Conservation (phyloP, 2,113 vertebrate species). For the Leucopsar rothschildi region DNA sequence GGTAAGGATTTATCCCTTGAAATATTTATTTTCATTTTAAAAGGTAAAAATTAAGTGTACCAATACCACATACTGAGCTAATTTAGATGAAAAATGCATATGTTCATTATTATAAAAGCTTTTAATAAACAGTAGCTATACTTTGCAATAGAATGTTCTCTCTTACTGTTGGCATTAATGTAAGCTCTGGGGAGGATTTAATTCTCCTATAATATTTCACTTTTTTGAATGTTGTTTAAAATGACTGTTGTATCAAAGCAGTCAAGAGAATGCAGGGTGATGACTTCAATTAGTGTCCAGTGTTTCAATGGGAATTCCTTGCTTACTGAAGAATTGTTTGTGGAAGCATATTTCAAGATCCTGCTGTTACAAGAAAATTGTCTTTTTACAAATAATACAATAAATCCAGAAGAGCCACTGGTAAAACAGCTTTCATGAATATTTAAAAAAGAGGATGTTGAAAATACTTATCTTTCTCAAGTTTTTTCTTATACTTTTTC, state of each 20-base stretch:
- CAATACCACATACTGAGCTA: not conserved
- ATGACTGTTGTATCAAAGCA: not conserved
- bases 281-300: not conserved
- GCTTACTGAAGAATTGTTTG: not conserved
- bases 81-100: not conserved
- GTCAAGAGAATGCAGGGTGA: not conserved
- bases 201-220: not conserved
- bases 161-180: not conserved
- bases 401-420: not conserved
- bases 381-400: not conserved
- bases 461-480: not conserved
- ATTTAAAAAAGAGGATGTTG: not conserved
- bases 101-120: not conserved
- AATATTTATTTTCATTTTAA: not conserved
- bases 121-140: not conserved
- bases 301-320: not conserved
- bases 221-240: not conserved
- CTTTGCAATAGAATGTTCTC: not conserved
- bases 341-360: not conserved
- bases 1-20: slow-evolving; percentile 63
- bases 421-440: not conserved
- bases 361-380: not conserved
- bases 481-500: not conserved
- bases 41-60: not conserved
- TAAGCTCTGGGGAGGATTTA: not conserved